A percentile compares a stretch with the other conserved stretches of the same genome.
These are phyloP conservation scores for Poecilia gillii DNA, from an alignment of 2,797 vertebrate genomes.

Conservation along the genomic window DNA sequence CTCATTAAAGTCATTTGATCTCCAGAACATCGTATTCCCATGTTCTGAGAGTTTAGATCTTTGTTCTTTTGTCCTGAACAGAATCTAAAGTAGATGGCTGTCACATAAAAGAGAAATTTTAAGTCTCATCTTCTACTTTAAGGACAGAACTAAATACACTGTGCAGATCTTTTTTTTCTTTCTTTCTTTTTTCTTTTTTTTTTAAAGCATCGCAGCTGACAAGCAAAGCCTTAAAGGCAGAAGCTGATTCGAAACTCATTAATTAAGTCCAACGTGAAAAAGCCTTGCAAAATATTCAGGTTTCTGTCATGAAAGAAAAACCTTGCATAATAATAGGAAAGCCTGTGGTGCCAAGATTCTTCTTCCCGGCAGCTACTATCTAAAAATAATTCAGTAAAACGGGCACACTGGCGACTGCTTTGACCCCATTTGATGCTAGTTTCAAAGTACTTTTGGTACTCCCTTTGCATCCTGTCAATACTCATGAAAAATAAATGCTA, in stretches of 20 bases:
- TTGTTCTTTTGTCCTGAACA: slow-evolving; percentile 13
- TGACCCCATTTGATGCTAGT: slow-evolving; percentile 7
- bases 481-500: not conserved
- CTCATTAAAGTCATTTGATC: slow-evolving; percentile 23
- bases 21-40: not conserved
- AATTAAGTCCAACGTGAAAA: slow-evolving; percentile 25
- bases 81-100: slow-evolving; percentile 25
- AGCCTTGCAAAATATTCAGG: slow-evolving; percentile 9
- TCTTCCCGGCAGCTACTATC: not conserved
- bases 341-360: slow-evolving; percentile 4
- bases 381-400: slow-evolving; percentile 18
- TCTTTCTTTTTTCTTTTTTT: not conserved
- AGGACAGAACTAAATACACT: not conserved
- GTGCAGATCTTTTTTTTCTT: not conserved
- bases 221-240: slow-evolving; percentile 25
- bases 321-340: slow-evolving; percentile 3
- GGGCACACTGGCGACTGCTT: not conserved
- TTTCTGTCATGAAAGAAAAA: slow-evolving; percentile 29
- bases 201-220: slow-evolving; percentile 10
- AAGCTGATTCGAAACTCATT: slow-evolving; percentile 17
- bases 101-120: slow-evolving; percentile 23
- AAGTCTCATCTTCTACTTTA: not conserved
- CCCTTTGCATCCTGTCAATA: not conserved
- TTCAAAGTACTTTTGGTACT: not conserved
- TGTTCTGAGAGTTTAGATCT: not conserved